Evolutionary conservation across 1,140 invertebrate genomes (phyloP).

Genomic region (Zaprionus ghesquierei): DNA sequence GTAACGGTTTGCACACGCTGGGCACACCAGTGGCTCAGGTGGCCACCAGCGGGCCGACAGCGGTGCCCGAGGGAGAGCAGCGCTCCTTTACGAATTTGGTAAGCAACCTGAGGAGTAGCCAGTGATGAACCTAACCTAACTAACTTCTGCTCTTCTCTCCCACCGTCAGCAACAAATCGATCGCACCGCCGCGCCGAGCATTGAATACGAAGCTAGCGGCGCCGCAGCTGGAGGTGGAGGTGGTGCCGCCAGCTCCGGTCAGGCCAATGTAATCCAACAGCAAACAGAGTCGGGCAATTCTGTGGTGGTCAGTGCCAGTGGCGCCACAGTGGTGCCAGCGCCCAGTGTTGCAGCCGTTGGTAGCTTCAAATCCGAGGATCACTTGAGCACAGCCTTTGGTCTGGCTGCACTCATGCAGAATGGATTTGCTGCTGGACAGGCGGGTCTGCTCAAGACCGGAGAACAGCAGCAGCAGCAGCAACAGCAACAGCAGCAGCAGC

Average conservation of each 20-base stretch:
- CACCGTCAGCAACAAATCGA: constrained; percentile 76
- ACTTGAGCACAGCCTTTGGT: constrained; percentile 87
- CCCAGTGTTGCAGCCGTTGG: constrained; percentile 58
- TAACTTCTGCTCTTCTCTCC: background rate
- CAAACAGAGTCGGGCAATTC: constrained; percentile 69
- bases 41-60: constrained; percentile 80
- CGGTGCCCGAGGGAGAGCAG: constrained; percentile 81
- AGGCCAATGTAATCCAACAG: constrained; percentile 67
- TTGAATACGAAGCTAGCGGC: constrained; percentile 74
- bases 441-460: constrained; percentile 71
- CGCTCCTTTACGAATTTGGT: constrained; percentile 82
- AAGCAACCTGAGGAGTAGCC: constrained; percentile 19
- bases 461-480: constrained; percentile 23
- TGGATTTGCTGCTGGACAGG: constrained; percentile 85
- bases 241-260: constrained; percentile 55
- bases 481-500: constrained; percentile 46
- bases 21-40: constrained; percentile 82
- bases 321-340: constrained; percentile 67
- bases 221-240: constrained; percentile 51
- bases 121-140: no score
- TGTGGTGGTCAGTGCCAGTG: constrained; percentile 70
- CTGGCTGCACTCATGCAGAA: constrained; percentile 89
- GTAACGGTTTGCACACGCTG: constrained; percentile 83
- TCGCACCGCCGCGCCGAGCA: constrained; percentile 75
- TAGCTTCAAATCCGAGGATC: constrained; percentile 86